Conservation (phyloP, 2,797 vertebrate genomes). For the Pagetopsis macropterus region DNA sequence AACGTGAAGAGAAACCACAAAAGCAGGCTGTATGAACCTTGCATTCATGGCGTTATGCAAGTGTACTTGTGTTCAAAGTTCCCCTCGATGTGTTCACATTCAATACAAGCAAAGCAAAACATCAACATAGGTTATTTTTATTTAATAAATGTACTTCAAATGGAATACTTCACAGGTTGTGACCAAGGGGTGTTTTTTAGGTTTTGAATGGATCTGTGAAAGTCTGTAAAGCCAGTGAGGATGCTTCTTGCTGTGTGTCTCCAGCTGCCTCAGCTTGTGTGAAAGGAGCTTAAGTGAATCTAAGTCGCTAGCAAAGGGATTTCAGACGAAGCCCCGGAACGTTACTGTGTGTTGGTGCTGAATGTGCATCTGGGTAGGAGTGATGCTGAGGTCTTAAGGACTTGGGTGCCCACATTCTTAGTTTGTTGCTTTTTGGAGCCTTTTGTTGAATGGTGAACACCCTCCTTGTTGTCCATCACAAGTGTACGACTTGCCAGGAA, state of each 20-base stretch:
- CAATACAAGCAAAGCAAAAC: slow-evolving; percentile 2
- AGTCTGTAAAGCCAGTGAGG: slow-evolving; percentile 22
- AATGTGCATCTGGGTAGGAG: slow-evolving; percentile 39
- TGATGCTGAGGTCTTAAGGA: slow-evolving; percentile 23
- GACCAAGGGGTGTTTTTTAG: background rate
- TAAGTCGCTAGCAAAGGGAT: slow-evolving; percentile 48
- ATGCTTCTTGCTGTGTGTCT: slow-evolving; percentile 21
- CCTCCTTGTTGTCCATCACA: background rate
- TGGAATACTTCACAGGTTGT: background rate
- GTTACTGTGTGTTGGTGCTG: slow-evolving; percentile 30
- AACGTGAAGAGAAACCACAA: too few relatives aligned
- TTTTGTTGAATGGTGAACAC: background rate
- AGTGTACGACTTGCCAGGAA: background rate
- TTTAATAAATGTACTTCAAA: slow-evolving; percentile 20
- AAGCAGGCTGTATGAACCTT: background rate
- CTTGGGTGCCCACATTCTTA: slow-evolving; percentile 7
- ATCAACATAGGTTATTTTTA: background rate
- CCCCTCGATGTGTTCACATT: background rate
- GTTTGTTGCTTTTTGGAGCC: slow-evolving; percentile 1
- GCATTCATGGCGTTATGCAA: background rate
- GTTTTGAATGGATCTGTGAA: slow-evolving; percentile 16
- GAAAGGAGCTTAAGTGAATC: slow-evolving; percentile 58
- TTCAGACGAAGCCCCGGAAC: slow-evolving; percentile 37
- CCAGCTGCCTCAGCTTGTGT: slow-evolving; percentile 38
- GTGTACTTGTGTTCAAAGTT: slow-evolving; percentile 8